Evolutionary conservation across 2,113 vertebrate species (phyloP).

Genomic region (Cryptotis parvus): DNA sequence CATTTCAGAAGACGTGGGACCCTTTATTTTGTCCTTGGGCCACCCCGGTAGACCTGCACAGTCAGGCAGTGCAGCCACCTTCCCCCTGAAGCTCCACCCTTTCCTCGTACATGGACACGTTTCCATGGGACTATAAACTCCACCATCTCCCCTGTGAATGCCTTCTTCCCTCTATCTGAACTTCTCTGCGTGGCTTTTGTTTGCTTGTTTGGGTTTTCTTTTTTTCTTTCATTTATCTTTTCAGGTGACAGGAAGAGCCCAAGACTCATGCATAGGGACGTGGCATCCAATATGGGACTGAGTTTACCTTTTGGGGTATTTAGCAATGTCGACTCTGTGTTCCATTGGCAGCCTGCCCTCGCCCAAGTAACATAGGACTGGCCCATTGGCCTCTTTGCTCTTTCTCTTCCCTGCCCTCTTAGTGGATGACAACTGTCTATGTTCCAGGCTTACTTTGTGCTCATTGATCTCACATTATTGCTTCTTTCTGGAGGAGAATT

Average conservation of each 20-base stretch:
- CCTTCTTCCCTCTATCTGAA: background rate
- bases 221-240: no score
- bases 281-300: background rate
- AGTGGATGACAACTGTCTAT: background rate
- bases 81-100: background rate
- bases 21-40: background rate
- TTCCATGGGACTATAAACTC: background rate
- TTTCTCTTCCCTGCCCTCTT: background rate
- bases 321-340: background rate
- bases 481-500: background rate
- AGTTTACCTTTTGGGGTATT: background rate
- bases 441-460: background rate
- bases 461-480: background rate
- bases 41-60: background rate
- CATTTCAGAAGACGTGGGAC: background rate
- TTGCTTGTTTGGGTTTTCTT: no score
- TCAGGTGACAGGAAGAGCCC: no score
- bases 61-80: background rate
- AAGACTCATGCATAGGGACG: no score
- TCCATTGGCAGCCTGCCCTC: background rate
- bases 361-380: background rate
- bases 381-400: conserved; percentile 20
- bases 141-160: background rate
- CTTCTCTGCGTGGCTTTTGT: background rate
- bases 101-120: background rate